Evolutionary conservation across 2,888 invertebrate species (phyloP).

Genomic region (Sinhomidia bicolor): DNA sequence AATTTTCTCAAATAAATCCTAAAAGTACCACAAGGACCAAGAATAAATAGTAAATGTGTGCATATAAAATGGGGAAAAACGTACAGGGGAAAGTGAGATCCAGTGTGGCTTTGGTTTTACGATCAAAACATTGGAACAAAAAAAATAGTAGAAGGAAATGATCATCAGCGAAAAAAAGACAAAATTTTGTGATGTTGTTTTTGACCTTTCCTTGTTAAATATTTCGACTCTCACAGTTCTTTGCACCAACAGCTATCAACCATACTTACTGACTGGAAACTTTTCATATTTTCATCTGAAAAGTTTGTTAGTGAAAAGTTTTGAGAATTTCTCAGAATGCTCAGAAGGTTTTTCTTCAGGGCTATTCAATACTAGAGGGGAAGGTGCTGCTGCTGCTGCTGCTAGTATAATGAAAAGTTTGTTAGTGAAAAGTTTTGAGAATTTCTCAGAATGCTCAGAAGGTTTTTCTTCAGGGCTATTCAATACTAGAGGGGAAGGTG

Average conservation of each 20-base stretch:
- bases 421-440: background rate
- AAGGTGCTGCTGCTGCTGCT: too few relatives aligned
- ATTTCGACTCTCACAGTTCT: background rate
- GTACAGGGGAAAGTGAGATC: background rate
- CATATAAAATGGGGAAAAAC: too few relatives aligned
- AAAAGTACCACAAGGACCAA: background rate
- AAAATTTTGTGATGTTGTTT: background rate
- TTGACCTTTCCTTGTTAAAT: background rate
- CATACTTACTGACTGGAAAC: background rate
- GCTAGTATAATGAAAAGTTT: too few relatives aligned
- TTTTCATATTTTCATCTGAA: conserved; percentile 30
- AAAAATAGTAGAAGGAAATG: background rate
- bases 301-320: conserved; percentile 17
- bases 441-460: background rate
- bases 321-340: background rate
- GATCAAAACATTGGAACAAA: background rate
- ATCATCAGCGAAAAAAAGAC: background rate
- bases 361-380: background rate
- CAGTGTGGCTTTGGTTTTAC: background rate
- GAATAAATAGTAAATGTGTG: background rate
- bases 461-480: background rate
- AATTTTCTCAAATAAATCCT: background rate
- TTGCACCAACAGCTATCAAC: background rate
- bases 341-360: conserved; percentile 1
- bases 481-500: background rate